These are phyloP conservation scores for Cephus spinipes DNA, from an alignment of 2,888 invertebrate genomes.

Conservation along the genomic window DNA sequence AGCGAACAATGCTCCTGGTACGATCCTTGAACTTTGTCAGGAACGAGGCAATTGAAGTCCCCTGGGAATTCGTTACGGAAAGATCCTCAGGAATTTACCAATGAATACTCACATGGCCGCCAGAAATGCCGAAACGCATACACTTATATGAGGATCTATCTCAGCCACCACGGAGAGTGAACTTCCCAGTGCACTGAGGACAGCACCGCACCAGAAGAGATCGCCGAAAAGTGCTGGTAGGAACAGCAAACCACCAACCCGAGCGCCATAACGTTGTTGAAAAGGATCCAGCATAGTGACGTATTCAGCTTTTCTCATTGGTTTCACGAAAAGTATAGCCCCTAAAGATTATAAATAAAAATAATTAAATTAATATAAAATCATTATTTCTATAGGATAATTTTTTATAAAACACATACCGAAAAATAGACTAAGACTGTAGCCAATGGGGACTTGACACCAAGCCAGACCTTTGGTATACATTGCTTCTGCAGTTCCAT, in stretches of 20 bases:
- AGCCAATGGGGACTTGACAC: slow-evolving; percentile 80
- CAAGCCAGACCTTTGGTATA: slow-evolving; percentile 73
- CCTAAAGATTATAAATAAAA: slow-evolving; percentile 62
- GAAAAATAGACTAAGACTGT: slow-evolving; percentile 75
- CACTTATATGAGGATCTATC: slow-evolving; percentile 56
- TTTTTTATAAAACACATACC: slow-evolving; percentile 66
- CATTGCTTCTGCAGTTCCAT: slow-evolving; percentile 78
- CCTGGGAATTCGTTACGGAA: neutral
- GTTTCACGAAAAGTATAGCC: slow-evolving; percentile 76
- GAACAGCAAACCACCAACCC: slow-evolving; percentile 75
- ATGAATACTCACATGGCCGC: slow-evolving; percentile 53
- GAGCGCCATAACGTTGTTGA: slow-evolving; percentile 76
- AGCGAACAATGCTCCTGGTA: neutral
- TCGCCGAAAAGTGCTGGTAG: slow-evolving; percentile 79
- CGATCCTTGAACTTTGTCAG: neutral
- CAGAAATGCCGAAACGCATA: slow-evolving; percentile 56
- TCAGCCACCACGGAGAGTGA: slow-evolving; percentile 58
- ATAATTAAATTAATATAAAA: neutral
- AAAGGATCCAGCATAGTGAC: slow-evolving; percentile 81
- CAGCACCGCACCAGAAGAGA: slow-evolving; percentile 78
- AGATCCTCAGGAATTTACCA: neutral
- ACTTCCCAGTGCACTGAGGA: slow-evolving; percentile 74
- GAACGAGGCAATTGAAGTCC: neutral
- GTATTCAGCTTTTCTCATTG: slow-evolving; percentile 77
- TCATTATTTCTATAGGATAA: neutral